Conservation (phyloP, 2,888 invertebrate genomes). For the Venustoraphidia nigricollis region DNA sequence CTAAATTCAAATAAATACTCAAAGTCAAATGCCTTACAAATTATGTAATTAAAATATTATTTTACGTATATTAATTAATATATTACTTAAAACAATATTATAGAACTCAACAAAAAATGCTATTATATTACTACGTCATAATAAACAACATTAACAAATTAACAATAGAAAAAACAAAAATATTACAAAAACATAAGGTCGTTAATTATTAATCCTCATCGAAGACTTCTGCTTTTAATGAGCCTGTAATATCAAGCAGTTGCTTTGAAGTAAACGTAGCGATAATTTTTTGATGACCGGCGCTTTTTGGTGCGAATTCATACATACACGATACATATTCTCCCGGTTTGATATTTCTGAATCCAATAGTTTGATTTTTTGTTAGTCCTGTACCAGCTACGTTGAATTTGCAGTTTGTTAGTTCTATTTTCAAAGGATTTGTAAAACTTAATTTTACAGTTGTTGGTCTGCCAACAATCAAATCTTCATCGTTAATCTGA, state of each 20-base stretch:
- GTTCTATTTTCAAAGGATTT: conserved; percentile 48
- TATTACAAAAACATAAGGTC: no score
- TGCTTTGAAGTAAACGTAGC: conserved; percentile 56
- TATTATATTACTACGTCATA: no score
- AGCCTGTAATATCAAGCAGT: conserved; percentile 53
- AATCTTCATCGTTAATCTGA: conserved; percentile 25
- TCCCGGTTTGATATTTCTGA: conserved; percentile 37
- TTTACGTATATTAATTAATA: no score
- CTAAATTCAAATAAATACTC: no score
- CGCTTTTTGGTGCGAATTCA: conserved; percentile 43
- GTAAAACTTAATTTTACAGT: conserved; percentile 42
- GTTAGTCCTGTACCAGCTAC: conserved; percentile 53
- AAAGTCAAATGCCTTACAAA: no score
- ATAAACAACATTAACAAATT: no score
- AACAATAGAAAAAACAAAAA: no score
- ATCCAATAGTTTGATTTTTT: conserved; percentile 38
- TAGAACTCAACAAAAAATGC: no score
- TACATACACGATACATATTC: conserved; percentile 36
- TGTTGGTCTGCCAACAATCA: conserved; percentile 36
- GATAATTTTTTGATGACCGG: conserved; percentile 48
- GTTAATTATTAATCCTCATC: conserved; percentile 17
- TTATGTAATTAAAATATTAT: no score
- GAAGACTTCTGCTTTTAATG: conserved; percentile 40
- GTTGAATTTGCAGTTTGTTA: conserved; percentile 53
- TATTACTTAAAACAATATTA: no score